Conservation (phyloP, 2,113 vertebrate species). For the Camelus bactrianus region DNA sequence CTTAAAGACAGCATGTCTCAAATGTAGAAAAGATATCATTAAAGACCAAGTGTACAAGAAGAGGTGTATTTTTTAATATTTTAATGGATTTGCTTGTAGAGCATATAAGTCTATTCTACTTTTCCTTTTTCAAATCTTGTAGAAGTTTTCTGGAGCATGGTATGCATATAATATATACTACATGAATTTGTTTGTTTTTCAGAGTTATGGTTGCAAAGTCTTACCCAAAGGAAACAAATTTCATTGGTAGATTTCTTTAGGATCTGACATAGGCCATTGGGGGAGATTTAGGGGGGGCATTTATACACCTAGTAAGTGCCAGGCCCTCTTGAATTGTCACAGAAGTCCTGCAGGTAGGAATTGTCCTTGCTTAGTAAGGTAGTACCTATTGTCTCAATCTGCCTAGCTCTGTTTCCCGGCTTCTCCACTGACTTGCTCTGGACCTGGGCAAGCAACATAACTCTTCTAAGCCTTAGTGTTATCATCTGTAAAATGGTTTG, state of each 20-base stretch:
- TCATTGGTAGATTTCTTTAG: neutral
- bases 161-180: neutral
- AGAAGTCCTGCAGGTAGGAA: neutral
- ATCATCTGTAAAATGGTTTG: neutral
- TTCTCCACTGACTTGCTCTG: neutral
- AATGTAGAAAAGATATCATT: neutral
- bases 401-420: neutral
- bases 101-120: neutral
- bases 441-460: neutral
- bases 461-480: constrained; percentile 40
- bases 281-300: neutral
- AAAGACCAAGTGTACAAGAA: neutral
- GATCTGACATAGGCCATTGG: neutral
- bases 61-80: neutral
- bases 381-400: neutral
- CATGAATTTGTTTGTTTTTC: neutral
- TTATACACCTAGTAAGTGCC: neutral
- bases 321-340: neutral
- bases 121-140: neutral
- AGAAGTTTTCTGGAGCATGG: neutral
- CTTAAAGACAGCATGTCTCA: neutral
- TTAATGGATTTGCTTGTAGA: neutral
- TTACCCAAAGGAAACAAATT: neutral
- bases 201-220: neutral
- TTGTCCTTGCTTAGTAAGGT: neutral